These are phyloP conservation scores for Sylvia borin DNA, from an alignment of 2,797 vertebrate species.

Conservation along the genomic window DNA sequence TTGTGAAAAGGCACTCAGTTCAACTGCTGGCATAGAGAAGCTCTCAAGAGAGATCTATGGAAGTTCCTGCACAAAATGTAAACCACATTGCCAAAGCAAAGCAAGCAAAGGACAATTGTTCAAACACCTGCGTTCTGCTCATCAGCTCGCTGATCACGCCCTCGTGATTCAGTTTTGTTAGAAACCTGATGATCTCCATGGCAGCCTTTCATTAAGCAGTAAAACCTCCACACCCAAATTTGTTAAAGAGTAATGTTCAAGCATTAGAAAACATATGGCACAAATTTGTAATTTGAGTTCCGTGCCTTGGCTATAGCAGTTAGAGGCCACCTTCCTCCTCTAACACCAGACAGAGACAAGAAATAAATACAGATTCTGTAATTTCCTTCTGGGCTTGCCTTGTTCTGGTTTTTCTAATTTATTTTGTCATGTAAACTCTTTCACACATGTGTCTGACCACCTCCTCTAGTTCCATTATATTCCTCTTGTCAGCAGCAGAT, in stretches of 20 bases:
- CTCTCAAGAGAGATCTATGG: not conserved
- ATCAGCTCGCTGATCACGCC: not conserved
- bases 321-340: not conserved
- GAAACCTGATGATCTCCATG: not conserved
- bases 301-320: not conserved
- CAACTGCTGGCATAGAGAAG: not conserved
- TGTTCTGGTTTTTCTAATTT: not conserved
- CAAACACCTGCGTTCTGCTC: not conserved
- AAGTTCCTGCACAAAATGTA: not conserved
- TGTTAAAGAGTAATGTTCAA: not conserved
- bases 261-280: not conserved
- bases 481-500: not conserved
- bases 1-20: not conserved
- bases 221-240: not conserved
- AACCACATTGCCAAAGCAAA: not conserved
- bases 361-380: not conserved
- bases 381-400: not conserved
- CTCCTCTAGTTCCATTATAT: not conserved
- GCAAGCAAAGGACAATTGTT: not conserved
- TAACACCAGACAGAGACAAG: not conserved
- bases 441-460: not conserved
- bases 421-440: not conserved
- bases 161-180: not conserved
- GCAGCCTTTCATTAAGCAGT: not conserved
- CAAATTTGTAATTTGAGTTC: not conserved